phyloP scores from a whole-genome alignment of 2,888 invertebrate species.

The Acrobasis suavella region DNA sequence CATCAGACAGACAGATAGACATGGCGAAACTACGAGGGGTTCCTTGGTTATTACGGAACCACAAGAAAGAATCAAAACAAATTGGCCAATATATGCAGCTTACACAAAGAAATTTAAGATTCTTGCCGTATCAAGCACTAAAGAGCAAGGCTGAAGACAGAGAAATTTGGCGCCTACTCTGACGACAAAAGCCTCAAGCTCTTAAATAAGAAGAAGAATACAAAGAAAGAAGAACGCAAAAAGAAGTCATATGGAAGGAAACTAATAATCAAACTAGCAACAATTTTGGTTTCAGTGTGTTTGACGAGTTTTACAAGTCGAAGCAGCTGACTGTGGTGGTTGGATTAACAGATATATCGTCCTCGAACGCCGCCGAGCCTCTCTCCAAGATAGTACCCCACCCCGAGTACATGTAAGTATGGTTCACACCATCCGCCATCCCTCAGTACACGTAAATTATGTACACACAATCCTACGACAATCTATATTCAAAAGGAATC shows the following conservation, averaged over 20 bases:
- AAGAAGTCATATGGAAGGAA: too few relatives aligned
- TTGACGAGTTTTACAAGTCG: constrained; percentile 84
- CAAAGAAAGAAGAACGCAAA: neutral
- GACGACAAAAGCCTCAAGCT: too few relatives aligned
- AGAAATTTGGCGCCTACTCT: too few relatives aligned
- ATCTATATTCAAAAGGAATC: too few relatives aligned
- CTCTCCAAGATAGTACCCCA: constrained; percentile 85
- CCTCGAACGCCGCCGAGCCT: constrained; percentile 71
- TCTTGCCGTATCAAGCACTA: too few relatives aligned
- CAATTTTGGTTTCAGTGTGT: constrained; percentile 78
- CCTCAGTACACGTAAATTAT: too few relatives aligned
- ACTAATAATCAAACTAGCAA: too few relatives aligned
- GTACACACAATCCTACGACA: constrained; percentile 2
- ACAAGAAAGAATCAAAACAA: too few relatives aligned
- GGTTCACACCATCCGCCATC: neutral
- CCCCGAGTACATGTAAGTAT: constrained; percentile 85
- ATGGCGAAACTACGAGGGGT: too few relatives aligned
- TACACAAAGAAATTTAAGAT: neutral
- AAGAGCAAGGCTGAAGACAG: too few relatives aligned
- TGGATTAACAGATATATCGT: constrained; percentile 87
- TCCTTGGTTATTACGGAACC: too few relatives aligned
- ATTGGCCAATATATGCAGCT: neutral
- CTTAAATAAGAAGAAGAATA: neutral
- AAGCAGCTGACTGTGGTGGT: constrained; percentile 85
- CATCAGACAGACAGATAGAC: too few relatives aligned